A percentile compares a stretch with the other conserved stretches of the same genome.
phyloP scores from a whole-genome alignment of 2,113 vertebrate species.

The Henicopernis longicauda region DNA sequence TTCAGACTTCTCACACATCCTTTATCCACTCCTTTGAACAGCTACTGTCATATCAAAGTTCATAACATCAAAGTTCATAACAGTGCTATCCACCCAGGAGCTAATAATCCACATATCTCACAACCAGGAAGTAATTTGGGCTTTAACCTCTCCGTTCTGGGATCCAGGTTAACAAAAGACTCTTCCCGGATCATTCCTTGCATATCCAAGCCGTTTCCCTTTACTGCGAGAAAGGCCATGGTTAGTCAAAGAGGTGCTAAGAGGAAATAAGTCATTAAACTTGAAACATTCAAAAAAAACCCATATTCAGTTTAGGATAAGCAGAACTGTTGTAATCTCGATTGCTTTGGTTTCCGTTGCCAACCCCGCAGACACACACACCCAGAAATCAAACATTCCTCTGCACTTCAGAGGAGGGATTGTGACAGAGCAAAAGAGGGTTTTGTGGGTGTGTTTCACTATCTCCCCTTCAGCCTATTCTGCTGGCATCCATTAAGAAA shows the following conservation, averaged over 20 bases:
- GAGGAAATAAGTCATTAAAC: not conserved
- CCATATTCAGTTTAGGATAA: not conserved
- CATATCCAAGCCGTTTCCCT: not conserved
- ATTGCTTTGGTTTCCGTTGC: not conserved
- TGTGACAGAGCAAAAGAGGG: not conserved
- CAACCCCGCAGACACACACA: not conserved
- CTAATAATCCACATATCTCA: not conserved
- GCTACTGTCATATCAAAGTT: conserved; percentile 27
- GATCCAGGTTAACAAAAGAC: not conserved
- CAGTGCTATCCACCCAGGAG: not conserved
- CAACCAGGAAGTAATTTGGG: conserved; percentile 1
- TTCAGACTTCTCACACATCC: not conserved
- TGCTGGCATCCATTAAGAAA: conserved; percentile 1
- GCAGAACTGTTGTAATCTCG: not conserved
- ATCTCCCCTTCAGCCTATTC: not conserved
- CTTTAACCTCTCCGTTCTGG: not conserved
- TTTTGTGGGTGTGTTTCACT: not conserved
- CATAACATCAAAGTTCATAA: not conserved
- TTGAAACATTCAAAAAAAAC: not conserved
- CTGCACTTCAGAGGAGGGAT: not conserved
- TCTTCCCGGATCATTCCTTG: not conserved
- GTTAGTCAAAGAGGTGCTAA: not conserved
- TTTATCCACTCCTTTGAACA: not conserved
- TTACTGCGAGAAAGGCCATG: not conserved
- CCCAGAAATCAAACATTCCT: conserved; percentile 38